Evolutionary conservation across 2,888 invertebrate genomes (phyloP).

Genomic region (Hydrotaea cyrtoneurina): DNA sequence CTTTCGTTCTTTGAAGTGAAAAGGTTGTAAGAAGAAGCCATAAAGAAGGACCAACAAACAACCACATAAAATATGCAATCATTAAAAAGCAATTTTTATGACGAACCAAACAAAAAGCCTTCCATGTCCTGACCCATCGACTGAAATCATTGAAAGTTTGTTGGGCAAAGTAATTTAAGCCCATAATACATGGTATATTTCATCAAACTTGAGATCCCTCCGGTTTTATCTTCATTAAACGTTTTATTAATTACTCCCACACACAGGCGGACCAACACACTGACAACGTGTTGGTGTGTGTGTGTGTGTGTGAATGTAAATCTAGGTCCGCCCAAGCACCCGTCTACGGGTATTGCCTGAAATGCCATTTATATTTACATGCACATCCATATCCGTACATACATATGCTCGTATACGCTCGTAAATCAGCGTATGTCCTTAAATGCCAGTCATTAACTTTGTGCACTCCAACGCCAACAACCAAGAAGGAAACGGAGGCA

Average conservation of each 20-base stretch:
- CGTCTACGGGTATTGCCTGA: no score
- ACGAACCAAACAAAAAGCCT: neutral
- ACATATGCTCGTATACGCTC: neutral
- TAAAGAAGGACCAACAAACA: neutral
- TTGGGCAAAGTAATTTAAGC: neutral
- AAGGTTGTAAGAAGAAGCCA: neutral
- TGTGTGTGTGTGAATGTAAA: neutral
- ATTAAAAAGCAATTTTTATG: constrained; percentile 10
- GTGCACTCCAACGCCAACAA: constrained; percentile 25
- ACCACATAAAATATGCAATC: neutral
- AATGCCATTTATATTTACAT: constrained; percentile 4
- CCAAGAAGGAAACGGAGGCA: constrained; percentile 20
- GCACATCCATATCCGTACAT: no score
- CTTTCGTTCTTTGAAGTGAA: neutral
- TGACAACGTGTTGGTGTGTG: neutral
- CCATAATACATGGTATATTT: neutral
- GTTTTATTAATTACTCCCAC: constrained; percentile 64
- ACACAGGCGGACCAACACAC: neutral
- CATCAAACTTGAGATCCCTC: constrained; percentile 35
- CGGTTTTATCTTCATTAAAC: constrained; percentile 62
- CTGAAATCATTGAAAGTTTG: neutral
- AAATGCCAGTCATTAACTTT: constrained; percentile 62
- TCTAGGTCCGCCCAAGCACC: neutral
- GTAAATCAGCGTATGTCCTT: constrained; percentile 50
- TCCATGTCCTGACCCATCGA: neutral